Percentiles rank a stretch among this genome's conserved stretches.
These are phyloP conservation scores for Ichneumon xanthorius DNA, from an alignment of 2,888 invertebrate genomes.

Conservation along the genomic window DNA sequence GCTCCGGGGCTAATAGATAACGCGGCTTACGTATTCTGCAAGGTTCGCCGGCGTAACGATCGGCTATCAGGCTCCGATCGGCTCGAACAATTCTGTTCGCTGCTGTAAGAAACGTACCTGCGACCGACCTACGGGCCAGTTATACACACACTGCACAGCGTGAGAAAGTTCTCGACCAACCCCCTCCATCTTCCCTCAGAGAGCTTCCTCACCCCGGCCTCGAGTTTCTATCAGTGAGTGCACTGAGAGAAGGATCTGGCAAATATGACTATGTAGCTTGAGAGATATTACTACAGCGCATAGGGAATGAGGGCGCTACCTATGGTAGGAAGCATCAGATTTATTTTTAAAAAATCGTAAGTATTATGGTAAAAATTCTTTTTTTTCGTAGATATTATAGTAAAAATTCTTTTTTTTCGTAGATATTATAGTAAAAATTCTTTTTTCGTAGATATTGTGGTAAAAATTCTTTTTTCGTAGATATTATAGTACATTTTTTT, in stretches of 20 bases:
- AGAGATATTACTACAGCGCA: too few species aligned
- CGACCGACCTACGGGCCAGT: neutral
- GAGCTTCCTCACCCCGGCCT: neutral
- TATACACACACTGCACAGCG: neutral
- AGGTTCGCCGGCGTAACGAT: slow-evolving; percentile 50
- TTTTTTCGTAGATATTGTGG: too few species aligned
- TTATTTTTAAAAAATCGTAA: too few species aligned
- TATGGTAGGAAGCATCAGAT: too few species aligned
- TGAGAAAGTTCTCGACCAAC: slow-evolving; percentile 5
- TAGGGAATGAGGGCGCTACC: too few species aligned
- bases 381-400: too few species aligned
- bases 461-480: too few species aligned
- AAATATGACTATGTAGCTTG: too few species aligned
- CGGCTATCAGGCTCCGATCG: slow-evolving; percentile 59
- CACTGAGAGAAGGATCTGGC: neutral
- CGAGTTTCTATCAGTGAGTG: neutral
- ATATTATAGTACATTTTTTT: neutral
- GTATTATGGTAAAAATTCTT: neutral
- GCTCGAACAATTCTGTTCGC: slow-evolving; percentile 14
- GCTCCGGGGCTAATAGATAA: slow-evolving; percentile 74
- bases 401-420: too few species aligned
- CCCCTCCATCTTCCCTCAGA: neutral
- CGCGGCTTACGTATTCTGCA: slow-evolving; percentile 68
- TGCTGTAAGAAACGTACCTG: neutral
- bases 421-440: too few species aligned